These are phyloP conservation scores for Gonocerus acuteangulatus DNA, from an alignment of 2,888 invertebrate species.

Conservation along the genomic window DNA sequence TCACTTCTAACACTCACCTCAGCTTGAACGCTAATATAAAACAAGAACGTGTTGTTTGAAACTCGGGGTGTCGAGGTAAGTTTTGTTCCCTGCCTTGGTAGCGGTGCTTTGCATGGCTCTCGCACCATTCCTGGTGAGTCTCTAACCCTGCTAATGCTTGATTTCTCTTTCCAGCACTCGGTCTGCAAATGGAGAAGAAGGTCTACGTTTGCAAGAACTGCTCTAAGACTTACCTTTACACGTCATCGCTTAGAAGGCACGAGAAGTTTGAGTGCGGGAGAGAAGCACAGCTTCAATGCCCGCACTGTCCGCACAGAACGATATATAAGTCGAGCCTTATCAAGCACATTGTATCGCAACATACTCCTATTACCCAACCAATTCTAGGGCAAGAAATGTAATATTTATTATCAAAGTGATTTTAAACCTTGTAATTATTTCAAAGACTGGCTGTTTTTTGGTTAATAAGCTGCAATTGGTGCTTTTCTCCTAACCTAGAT, in stretches of 20 bases:
- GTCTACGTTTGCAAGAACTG: slow-evolving; percentile 23
- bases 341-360: slow-evolving; percentile 18
- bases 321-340: slow-evolving; percentile 19
- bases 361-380: slow-evolving; percentile 2
- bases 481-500: too few relatives aligned
- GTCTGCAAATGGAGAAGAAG: slow-evolving; percentile 3
- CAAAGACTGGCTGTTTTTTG: too few relatives aligned
- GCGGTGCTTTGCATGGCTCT: slow-evolving; percentile 25
- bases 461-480: too few relatives aligned
- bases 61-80: slow-evolving; percentile 7
- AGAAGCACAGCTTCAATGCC: slow-evolving; percentile 26
- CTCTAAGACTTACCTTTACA: slow-evolving; percentile 28
- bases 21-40: too few relatives aligned
- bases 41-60: too few relatives aligned
- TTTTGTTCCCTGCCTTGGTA: slow-evolving; percentile 16
- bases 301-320: slow-evolving; percentile 24
- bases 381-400: too few relatives aligned
- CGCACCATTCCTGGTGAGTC: background rate
- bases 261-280: slow-evolving; percentile 28
- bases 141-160: slow-evolving; percentile 14
- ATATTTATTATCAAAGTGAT: too few relatives aligned
- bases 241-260: slow-evolving; percentile 28
- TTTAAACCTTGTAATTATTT: too few relatives aligned
- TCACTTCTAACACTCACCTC: too few relatives aligned
- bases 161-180: slow-evolving; percentile 21